Conservation (phyloP, 35 echinoderm and acorn worm species). For the Amphiura filiformis region DNA sequence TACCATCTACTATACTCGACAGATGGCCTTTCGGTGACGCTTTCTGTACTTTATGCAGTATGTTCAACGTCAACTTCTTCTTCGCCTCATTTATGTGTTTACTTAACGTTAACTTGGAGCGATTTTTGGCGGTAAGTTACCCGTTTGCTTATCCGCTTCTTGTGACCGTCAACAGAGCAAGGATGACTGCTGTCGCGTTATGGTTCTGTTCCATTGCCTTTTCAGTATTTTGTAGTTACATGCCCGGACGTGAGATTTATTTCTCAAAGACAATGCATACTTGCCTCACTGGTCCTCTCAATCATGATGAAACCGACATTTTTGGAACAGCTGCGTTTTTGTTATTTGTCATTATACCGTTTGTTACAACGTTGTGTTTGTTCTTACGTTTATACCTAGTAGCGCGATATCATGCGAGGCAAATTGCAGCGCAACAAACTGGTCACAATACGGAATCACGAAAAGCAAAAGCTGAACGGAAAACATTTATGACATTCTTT, state of each 20-base stretch:
- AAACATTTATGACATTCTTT: not conserved
- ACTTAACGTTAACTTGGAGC: not conserved
- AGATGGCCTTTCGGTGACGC: conserved; percentile 12
- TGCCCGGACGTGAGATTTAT: not conserved
- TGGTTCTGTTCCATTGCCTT: not conserved
- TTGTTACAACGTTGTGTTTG: not conserved
- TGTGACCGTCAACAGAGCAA: not conserved
- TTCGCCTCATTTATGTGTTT: not conserved
- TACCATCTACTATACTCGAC: too few species aligned
- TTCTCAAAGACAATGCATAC: not conserved
- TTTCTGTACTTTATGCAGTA: not conserved
- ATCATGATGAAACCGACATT: not conserved
- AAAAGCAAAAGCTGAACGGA: not conserved
- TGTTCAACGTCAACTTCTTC: not conserved
- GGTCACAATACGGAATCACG: not conserved
- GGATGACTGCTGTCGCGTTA: not conserved
- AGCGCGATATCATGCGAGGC: not conserved
- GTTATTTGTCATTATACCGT: not conserved
- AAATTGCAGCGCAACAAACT: not conserved
- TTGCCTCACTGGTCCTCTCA: not conserved
- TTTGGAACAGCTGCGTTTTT: not conserved
- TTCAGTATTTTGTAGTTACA: too few species aligned
- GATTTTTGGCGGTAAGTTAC: not conserved
- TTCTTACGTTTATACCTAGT: not conserved
- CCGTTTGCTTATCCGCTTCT: not conserved